phyloP scores from a whole-genome alignment of 2,113 vertebrate species.

The Cettia cetti region DNA sequence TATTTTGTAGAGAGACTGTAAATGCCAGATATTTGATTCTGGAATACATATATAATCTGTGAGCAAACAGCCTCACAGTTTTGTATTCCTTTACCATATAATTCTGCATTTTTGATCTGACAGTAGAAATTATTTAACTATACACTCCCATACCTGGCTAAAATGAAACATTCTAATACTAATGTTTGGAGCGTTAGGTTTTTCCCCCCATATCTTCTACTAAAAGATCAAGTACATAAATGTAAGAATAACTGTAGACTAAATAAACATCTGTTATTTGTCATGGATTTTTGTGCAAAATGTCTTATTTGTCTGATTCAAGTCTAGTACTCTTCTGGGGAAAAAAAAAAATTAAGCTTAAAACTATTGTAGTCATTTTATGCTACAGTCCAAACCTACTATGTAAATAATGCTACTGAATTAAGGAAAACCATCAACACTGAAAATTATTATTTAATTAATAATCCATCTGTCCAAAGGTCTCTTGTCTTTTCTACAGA shows the following conservation, averaged over 20 bases:
- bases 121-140: background rate
- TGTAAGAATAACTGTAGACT: background rate
- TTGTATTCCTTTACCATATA: background rate
- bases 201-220: background rate
- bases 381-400: background rate
- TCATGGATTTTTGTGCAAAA: background rate
- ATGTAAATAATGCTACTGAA: background rate
- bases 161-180: background rate
- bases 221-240: background rate
- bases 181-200: background rate
- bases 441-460: background rate
- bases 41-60: background rate
- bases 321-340: background rate
- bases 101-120: background rate
- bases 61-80: background rate
- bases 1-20: background rate
- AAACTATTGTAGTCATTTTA: background rate
- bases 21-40: background rate
- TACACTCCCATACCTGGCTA: background rate
- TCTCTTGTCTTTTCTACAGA: background rate
- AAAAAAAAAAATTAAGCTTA: background rate
- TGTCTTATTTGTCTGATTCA: background rate
- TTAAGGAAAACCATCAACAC: background rate
- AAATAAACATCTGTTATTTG: background rate
- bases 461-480: background rate